Percentiles rank a stretch among this genome's conserved stretches.
Conservation (phyloP, 1,140 invertebrate genomes). For the Mamestra configurata region DNA sequence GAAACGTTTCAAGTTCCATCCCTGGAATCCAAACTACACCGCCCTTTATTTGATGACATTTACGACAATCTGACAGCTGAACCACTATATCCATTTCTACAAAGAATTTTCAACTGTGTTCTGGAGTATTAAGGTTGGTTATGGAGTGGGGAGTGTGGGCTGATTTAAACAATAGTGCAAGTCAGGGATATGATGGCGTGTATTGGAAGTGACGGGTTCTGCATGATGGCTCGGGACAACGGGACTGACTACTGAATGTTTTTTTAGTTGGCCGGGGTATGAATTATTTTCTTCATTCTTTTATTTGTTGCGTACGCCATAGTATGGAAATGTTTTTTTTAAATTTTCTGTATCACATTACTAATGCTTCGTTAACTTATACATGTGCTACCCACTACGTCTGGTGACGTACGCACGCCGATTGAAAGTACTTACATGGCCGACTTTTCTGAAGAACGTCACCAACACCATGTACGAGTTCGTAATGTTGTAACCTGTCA, state of each 20-base stretch:
- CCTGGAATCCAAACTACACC: background rate
- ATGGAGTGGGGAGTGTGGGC: background rate
- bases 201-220: constrained; percentile 23
- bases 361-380: no score
- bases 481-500: no score
- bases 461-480: no score
- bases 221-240: no score
- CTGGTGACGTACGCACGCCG: no score
- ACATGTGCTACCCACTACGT: no score
- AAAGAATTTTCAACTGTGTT: constrained; percentile 5
- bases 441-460: no score
- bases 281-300: background rate
- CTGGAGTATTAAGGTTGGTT: background rate
- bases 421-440: no score
- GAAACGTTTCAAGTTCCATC: constrained; percentile 27
- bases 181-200: constrained; percentile 48
- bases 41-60: constrained; percentile 28
- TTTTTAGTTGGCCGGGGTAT: background rate
- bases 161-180: constrained; percentile 47
- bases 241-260: constrained; percentile 23
- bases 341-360: no score
- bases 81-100: background rate
- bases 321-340: no score
- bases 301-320: no score
- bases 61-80: constrained; percentile 16